Percentiles rank a stretch among this genome's conserved stretches.
These are phyloP conservation scores for Lampropteryx suffumata DNA, from an alignment of 2,888 invertebrate genomes.

Conservation along the genomic window DNA sequence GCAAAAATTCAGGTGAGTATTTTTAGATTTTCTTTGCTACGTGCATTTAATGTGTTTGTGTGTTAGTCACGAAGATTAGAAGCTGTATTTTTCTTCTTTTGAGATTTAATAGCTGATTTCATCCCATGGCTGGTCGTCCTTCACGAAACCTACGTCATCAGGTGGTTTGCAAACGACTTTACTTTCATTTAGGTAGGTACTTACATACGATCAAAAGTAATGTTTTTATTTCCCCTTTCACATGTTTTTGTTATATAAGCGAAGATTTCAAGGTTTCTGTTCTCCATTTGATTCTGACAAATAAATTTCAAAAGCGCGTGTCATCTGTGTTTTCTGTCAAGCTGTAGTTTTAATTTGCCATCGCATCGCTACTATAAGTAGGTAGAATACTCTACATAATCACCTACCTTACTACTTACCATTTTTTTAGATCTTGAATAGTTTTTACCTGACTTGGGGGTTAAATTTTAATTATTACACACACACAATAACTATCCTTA, in stretches of 20 bases:
- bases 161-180: constrained; percentile 3
- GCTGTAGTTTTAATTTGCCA: too few relatives aligned
- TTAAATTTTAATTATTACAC: too few relatives aligned
- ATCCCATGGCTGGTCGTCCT: constrained; percentile 4
- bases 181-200: constrained; percentile 26
- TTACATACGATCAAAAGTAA: too few relatives aligned
- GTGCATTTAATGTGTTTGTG: constrained; percentile 20
- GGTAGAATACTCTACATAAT: too few relatives aligned
- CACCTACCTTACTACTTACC: too few relatives aligned
- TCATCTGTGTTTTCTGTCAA: constrained; percentile 1
- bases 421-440: too few relatives aligned
- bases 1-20: constrained; percentile 65
- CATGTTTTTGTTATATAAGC: constrained; percentile 1
- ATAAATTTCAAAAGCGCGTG: constrained; percentile 5
- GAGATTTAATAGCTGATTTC: not conserved
- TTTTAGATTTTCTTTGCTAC: constrained; percentile 15
- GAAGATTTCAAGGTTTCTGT: constrained; percentile 2
- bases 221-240: too few relatives aligned
- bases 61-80: constrained; percentile 5
- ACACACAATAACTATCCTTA: too few relatives aligned
- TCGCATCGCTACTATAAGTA: not conserved
- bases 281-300: not conserved
- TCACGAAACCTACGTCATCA: constrained; percentile 21
- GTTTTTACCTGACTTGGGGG: too few relatives aligned
- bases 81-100: not conserved